Evolutionary conservation across 2,797 vertebrate species (phyloP).

Genomic region (Anguilla obscura): DNA sequence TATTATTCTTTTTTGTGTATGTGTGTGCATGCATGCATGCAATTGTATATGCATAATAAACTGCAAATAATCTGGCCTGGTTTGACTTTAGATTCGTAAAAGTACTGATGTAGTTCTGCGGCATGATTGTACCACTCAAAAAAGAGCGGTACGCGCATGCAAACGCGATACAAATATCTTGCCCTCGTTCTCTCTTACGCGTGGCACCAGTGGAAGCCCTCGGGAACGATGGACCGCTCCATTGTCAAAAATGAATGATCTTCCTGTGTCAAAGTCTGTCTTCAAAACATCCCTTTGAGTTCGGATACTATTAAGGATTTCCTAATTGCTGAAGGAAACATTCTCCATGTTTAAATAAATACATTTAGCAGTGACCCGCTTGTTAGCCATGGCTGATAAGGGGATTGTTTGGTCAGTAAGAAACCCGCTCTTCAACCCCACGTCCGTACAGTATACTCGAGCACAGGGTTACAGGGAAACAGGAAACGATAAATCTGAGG

Average conservation of each 20-base stretch:
- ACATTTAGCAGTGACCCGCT: constrained; percentile 81
- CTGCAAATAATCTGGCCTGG: background rate
- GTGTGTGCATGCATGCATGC: background rate
- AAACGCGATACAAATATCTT: constrained; percentile 47
- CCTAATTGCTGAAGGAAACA: constrained; percentile 83
- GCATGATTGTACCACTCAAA: background rate
- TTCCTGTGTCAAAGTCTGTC: constrained; percentile 31
- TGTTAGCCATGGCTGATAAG: constrained; percentile 78
- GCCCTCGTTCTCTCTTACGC: constrained; percentile 32
- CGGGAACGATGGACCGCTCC: constrained; percentile 39
- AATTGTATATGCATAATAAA: background rate
- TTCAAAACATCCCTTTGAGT: constrained; percentile 24
- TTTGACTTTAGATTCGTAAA: constrained; percentile 28
- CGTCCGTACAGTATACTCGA: constrained; percentile 74
- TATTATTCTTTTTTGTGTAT: too few relatives aligned
- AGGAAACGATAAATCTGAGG: constrained; percentile 94
- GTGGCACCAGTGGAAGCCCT: constrained; percentile 51
- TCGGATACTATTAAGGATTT: constrained; percentile 80
- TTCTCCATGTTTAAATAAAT: constrained; percentile 88
- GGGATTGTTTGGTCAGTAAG: constrained; percentile 75
- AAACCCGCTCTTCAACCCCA: constrained; percentile 47
- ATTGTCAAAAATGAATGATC: constrained; percentile 44
- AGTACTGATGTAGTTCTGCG: background rate
- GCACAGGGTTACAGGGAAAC: constrained; percentile 79
- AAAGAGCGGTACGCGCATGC: constrained; percentile 44